Evolutionary conservation across 1,140 invertebrate genomes (phyloP), one percentile per base, ranked within the genome.

Genomic region (Lasioglossum albipes): DNA sequence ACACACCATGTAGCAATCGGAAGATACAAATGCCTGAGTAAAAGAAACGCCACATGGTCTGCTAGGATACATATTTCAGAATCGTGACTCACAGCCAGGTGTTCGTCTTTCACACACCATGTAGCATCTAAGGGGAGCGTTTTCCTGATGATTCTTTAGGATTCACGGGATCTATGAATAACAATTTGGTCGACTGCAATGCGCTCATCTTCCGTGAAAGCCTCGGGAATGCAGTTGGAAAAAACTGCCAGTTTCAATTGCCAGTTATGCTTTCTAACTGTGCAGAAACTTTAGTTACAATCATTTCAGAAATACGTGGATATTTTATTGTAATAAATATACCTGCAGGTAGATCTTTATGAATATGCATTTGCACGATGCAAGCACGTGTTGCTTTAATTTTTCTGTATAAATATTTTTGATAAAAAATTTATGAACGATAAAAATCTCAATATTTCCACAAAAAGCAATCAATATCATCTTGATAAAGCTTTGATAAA

Each of bases 31-130:
- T 59, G 72, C 0, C 42, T 27, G 64, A 20, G 27, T 41, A 13
- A 80, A 59, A 52, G 65, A 69, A 75, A 75, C 27, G 54, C 49
- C 64, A 75, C 41, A 68, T 74, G 22, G 64, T 66, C 42, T 75
- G 61, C 41, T 71, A 61, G 67, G 49, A 69, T 70, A 77, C 74
- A 72, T 75, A 75, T 71, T 80, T 73, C 59, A 70, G 61, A 64
- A 16, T 59, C 52, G 54, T 85, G 84, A 85, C 69, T 85, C 84
- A 85, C 16, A 59, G n/a, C 82, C 82, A 85, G 84, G 82, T 85
- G 78, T 85, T 74, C 57, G 59, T 81, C 16, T 66, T 73, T 67
- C 42, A 52, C 52, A 13, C 27, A 9, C 61, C 65, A 36, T 61
- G 72, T 54, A 83, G 73, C 81, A 62, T 79, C 81, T 59, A 20